Evolutionary conservation across 2,113 vertebrate genomes (phyloP).

Genomic region (Pyxicephalus adspersus): DNA sequence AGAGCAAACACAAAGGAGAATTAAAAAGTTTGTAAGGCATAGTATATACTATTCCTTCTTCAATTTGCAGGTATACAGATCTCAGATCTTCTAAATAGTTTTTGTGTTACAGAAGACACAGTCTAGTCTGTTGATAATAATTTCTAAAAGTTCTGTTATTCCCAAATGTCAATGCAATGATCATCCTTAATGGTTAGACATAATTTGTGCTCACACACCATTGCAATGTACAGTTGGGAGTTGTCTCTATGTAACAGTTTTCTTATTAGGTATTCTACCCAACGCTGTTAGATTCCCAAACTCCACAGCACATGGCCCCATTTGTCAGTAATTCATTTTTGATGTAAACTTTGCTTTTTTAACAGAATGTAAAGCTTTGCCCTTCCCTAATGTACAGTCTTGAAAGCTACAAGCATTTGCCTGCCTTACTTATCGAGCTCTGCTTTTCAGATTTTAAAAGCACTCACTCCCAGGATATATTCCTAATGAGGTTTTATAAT

Average conservation of each 20-base stretch:
- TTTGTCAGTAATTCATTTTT: constrained; percentile 38
- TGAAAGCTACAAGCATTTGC: constrained; percentile 46
- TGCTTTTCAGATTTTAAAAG: constrained; percentile 57
- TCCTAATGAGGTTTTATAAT: constrained; percentile 53
- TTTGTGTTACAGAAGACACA: not conserved
- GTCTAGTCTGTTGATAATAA: not conserved
- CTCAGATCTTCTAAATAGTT: not conserved
- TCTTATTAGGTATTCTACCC: constrained; percentile 39
- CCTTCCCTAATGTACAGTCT: not conserved
- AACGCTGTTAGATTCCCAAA: not conserved
- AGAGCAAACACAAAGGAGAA: too few relatives aligned
- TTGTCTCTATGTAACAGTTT: constrained; percentile 10
- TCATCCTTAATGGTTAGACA: constrained; percentile 26
- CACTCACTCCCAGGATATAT: constrained; percentile 56
- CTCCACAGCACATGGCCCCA: constrained; percentile 15
- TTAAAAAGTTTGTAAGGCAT: too few relatives aligned
- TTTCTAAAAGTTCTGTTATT: constrained; percentile 18
- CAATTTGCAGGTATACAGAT: too few relatives aligned
- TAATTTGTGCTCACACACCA: not conserved
- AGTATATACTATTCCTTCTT: too few relatives aligned
- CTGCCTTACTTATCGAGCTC: constrained; percentile 44
- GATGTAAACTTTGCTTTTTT: constrained; percentile 17
- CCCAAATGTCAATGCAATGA: constrained; percentile 1
- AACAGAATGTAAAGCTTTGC: constrained; percentile 41
- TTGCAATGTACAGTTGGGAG: constrained; percentile 9